A percentile compares a stretch with the other conserved stretches of the same genome.
These are phyloP conservation scores for Tachyglossus aculeatus DNA, from an alignment of 2,797 vertebrate genomes.

Conservation along the genomic window DNA sequence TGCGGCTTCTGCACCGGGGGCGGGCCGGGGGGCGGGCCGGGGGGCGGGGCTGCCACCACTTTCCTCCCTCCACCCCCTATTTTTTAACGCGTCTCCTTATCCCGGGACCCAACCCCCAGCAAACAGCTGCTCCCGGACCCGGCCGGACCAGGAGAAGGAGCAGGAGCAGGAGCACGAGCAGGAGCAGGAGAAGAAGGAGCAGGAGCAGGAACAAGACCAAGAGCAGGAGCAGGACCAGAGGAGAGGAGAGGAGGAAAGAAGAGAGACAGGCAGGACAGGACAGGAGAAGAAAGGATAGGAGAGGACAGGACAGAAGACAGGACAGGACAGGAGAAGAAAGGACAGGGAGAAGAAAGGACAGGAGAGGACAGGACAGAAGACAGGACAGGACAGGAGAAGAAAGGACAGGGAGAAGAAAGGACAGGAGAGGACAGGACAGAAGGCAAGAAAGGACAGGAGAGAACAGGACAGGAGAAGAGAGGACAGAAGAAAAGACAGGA, in stretches of 20 bases:
- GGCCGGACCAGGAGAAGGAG: constrained; percentile 15
- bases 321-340: neutral
- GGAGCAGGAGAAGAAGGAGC: neutral
- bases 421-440: no score
- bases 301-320: neutral
- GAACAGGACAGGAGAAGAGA: constrained; percentile 19
- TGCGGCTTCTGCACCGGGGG: constrained; percentile 47
- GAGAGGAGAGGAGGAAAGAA: neutral
- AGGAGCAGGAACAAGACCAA: no score
- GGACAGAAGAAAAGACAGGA: neutral
- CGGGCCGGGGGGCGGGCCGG: constrained; percentile 23
- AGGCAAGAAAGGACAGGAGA: no score
- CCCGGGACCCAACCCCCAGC: constrained; percentile 42
- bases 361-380: neutral
- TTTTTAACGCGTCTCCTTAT: constrained; percentile 69
- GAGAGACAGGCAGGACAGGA: neutral
- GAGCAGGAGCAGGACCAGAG: constrained; percentile 21
- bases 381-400: neutral
- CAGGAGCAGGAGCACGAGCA: constrained; percentile 5
- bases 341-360: neutral
- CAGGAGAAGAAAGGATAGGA: neutral
- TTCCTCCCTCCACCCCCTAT: no score
- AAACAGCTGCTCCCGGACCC: constrained; percentile 60
- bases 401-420: neutral
- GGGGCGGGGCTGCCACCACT: constrained; percentile 42